Percentiles rank a stretch among this genome's conserved stretches.
Conservation (phyloP, 2,888 invertebrate species). For the Neoascia interrupta region DNA sequence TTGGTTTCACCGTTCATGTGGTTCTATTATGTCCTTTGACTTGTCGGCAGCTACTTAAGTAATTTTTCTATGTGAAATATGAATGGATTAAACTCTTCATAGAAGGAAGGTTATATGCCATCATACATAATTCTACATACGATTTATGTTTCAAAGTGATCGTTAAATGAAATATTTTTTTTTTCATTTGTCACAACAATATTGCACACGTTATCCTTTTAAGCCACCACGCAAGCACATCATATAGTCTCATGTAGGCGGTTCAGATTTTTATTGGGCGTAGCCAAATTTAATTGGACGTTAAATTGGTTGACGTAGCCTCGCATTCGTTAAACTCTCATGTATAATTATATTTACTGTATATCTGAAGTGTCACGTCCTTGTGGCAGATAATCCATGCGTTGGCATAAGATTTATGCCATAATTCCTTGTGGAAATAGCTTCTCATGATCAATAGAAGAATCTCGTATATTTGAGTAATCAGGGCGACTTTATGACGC, state of each 20-base stretch:
- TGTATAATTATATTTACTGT: background rate
- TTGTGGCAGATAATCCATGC: slow-evolving; percentile 37
- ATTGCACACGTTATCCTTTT: slow-evolving; percentile 7
- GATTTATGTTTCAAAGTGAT: no score
- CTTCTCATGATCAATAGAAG: slow-evolving; percentile 20
- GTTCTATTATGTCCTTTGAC: no score
- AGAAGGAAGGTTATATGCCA: no score
- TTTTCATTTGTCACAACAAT: no score
- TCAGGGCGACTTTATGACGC: slow-evolving; percentile 16
- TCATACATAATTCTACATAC: no score
- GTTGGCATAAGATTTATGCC: slow-evolving; percentile 41
- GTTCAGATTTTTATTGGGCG: slow-evolving; percentile 38
- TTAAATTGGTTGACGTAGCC: slow-evolving; percentile 25
- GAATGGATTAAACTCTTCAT: no score
- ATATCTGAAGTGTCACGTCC: slow-evolving; percentile 14
- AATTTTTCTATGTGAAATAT: no score
- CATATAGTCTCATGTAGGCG: slow-evolving; percentile 36
- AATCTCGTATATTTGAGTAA: background rate
- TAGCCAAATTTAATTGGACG: slow-evolving; percentile 38
- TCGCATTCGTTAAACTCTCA: slow-evolving; percentile 20
- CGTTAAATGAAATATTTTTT: no score
- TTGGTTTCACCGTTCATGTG: no score
- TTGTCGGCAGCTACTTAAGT: no score
- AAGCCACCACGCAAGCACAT: background rate
- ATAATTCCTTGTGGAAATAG: slow-evolving; percentile 11